A percentile compares a stretch with the other conserved stretches of the same genome.
phyloP scores from a whole-genome alignment of 2,888 invertebrate genomes.

The Laothoe populi region DNA sequence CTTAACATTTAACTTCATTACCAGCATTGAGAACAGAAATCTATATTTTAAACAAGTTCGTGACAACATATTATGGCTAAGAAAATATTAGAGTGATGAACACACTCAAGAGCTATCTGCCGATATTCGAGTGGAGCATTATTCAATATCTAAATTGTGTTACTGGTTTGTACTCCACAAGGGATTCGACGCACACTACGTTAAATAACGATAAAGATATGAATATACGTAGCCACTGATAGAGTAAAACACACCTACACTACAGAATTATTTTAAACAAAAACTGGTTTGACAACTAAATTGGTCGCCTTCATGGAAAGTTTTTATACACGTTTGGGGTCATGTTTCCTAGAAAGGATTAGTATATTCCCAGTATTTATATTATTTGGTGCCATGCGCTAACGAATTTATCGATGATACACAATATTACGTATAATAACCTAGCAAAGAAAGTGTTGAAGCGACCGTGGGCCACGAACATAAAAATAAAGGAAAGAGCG shows the following conservation, averaged over 20 bases:
- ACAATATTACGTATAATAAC: neutral
- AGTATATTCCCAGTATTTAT: neutral
- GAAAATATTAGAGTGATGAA: neutral
- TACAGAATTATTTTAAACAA: neutral
- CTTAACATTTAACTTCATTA: no score
- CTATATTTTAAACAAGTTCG: no score
- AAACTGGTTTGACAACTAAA: constrained; percentile 15
- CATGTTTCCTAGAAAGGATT: neutral
- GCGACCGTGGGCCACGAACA: neutral
- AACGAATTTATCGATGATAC: neutral
- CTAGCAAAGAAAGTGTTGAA: constrained; percentile 1
- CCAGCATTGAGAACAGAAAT: no score
- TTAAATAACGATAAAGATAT: constrained; percentile 19
- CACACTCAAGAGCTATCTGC: constrained; percentile 6
- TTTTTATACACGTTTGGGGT: constrained; percentile 4
- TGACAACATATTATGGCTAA: neutral
- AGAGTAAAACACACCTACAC: constrained; percentile 10
- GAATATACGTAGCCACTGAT: neutral
- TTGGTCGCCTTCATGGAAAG: constrained; percentile 14
- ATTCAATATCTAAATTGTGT: constrained; percentile 14
- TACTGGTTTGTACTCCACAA: neutral
- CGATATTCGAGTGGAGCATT: constrained; percentile 14
- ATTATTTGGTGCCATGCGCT: neutral
- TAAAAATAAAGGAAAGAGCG: constrained; percentile 9
- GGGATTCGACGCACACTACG: neutral